Evolutionary conservation across 2,797 vertebrate genomes (phyloP), one percentile per base, ranked within the genome.

Genomic region (Alectoris magna): DNA sequence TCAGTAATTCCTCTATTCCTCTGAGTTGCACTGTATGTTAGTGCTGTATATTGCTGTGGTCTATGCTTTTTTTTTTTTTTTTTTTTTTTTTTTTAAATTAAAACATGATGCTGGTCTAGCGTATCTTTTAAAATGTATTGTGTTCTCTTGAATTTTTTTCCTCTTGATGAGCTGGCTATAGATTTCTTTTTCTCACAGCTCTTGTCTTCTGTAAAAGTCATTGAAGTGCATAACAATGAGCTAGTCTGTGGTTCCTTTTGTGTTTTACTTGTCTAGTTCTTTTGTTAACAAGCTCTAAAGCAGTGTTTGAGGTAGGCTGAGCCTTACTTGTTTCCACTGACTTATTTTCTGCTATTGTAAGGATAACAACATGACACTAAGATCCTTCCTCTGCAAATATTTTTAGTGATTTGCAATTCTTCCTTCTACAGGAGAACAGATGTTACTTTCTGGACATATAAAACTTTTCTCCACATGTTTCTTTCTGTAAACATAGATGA

Each of bases 41-140:
- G 59, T n/a, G 39, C 60, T 87, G 31, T 29, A 36, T 8, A 49
- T 81, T 91, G 70, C 91, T 78, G 86, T 51, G 74, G 58, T 75
- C 44, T 60, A 21, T 76, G 64, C 83, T 74, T 70, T 88, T 95
- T 80, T 88, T 94, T 53, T 70, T 69, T 89, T 34, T 34, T 34
- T 34, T 34, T 34, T 70, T 69, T 89, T 93, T 39, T 39, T 39
- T 41, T 70, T 69, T 89, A 92, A 74, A 94, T 93, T 91, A 91
- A 90, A 86, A 44, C 29, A 26, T 26, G 66, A 38, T 1, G 4
- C 34, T 75, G 22, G 49, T 38, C 1, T 3, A 84, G 23, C 0
- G 2, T 60, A 53, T 84, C 15, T 88, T 74, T 84, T 46, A 68
- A 84, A 84, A 59, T 15, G 2, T 38, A 10, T 80, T 82, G n/a